Base-by-base conservation (phyloP, 2,797 vertebrate genomes). In the Chanos chanos region DNA sequence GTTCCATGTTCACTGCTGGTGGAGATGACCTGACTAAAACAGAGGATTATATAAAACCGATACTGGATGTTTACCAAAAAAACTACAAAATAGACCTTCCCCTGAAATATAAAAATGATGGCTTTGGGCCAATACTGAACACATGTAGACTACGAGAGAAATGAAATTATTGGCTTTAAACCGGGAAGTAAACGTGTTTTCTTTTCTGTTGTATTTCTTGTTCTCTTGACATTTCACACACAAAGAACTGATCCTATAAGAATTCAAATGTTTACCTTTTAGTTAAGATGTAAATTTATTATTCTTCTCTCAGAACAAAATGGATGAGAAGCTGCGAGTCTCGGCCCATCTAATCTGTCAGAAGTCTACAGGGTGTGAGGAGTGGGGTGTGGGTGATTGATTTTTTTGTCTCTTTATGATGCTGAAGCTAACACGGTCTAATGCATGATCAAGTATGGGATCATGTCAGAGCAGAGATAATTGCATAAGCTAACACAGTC, bases 381-480 rank as follows among this genome's bases (percentile, higher is more conserved):
- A 64, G 28, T 47, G 51, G 56, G 39, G 61, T 49, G 34, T 51
- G 54, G n/a, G n/a, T n/a, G 60, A 73, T 67, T 18, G 70, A 67
- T 67, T 69, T 71, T 47, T 39, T 63, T 24, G 13, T 25, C 47
- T 64, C 40, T 59, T 58, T 45, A 36, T 39, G 57, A 51, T 9
- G 64, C 25, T 22, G 27, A 40, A 41, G 53, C 59, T 45, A 71
- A 69, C 55, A 50, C 15, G 15, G 61, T 43, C 43, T 36, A 36
- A 59, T 31, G 25, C 19, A 54, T 53, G 57, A 75, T 68, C 64
- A 74, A 68, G 72, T 53, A 61, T 48, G 27, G 27, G 54, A 56
- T 53, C 59, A 66, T 49, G 45, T 61, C 53, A 50, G 49, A 15
- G 44, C 7, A 30, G 49, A 54, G 24, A 55, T 55, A 65, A 73